Evolutionary conservation across 2,113 vertebrate species (phyloP).

Genomic region (Myiozetetes cayanensis): DNA sequence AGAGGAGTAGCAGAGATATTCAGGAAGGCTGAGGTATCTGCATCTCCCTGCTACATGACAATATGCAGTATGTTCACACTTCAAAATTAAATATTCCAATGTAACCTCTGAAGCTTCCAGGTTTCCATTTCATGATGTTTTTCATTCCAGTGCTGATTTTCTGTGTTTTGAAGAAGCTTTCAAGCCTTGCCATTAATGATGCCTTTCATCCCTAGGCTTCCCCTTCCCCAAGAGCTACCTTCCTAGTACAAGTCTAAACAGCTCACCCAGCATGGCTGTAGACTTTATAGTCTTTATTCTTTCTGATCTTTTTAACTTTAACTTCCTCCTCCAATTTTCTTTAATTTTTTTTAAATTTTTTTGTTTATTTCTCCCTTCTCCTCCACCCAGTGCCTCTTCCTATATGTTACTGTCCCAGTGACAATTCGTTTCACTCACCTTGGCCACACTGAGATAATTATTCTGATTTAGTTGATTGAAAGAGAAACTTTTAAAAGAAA

Average conservation of each 20-base stretch:
- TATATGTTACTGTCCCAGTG: neutral
- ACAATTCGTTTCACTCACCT: neutral
- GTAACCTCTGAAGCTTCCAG: neutral
- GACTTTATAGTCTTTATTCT: neutral
- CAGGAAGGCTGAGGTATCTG: neutral
- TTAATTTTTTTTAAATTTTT: neutral
- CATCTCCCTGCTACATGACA: neutral
- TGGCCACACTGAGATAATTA: neutral
- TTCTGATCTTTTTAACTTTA: neutral
- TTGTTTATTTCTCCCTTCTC: fast-evolving
- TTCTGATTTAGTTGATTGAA: neutral
- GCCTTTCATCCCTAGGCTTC: neutral
- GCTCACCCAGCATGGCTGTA: neutral
- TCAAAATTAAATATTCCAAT: neutral
- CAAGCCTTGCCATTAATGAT: neutral
- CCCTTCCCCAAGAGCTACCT: neutral
- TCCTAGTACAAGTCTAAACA: neutral
- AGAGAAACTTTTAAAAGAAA: neutral
- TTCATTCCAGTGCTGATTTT: neutral
- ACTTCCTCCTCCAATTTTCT: neutral
- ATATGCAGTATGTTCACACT: neutral
- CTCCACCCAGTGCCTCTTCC: neutral
- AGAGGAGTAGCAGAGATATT: neutral
- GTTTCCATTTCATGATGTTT: neutral
- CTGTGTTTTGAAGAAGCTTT: neutral